Evolutionary conservation across 2,113 vertebrate species (phyloP), one percentile per base, ranked within the genome.

Genomic region (Ellobius talpinus): DNA sequence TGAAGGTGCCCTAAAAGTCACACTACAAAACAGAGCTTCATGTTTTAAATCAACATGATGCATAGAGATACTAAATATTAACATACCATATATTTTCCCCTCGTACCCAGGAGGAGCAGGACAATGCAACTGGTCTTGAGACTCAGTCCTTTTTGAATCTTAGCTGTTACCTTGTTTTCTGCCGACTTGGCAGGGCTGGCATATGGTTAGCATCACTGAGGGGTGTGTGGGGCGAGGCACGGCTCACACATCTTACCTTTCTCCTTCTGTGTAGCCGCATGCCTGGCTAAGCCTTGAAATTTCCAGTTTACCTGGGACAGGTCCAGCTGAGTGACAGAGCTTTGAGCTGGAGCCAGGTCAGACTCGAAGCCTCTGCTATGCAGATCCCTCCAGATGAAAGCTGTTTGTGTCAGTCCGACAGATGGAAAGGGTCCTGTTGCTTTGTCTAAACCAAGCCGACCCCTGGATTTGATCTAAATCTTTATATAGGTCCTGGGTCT

Each of bases 261-360:
- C 33, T 77, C 19, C 19, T 87, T 87, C 33, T 65, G 84, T 66
- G 31, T 8, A 95, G 58, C 17, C 26, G 93, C 39, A 12, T 74
- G 74, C 63, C 91, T 87, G 73, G 47, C 84, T 21, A 77, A 13
- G 29, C 63, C 84, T 89, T 84, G 85, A 93, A 81, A 91, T 85
- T 94, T 90, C 78, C 87, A 90, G 45, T 93, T 86, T 39, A 36
- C 3, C 78, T 84, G 82, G 93, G 94, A n/a, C 47, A 65, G 47
- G 74, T 39, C 87, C 95, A 91, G 86, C n/a, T 93, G 65, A 93
- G 81, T 47, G 65, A 70, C 79, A 39, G 58, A 90, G 66, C 81
- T 78, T 29, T 55, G 58, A 73, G 39, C 31, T 24, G 31, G 33
- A 74, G 66, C 81, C 76, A 84, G 82, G 74, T 47, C 58, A 74